Conservation (phyloP, 2,888 invertebrate genomes). For the Eumerus sabulonum region DNA sequence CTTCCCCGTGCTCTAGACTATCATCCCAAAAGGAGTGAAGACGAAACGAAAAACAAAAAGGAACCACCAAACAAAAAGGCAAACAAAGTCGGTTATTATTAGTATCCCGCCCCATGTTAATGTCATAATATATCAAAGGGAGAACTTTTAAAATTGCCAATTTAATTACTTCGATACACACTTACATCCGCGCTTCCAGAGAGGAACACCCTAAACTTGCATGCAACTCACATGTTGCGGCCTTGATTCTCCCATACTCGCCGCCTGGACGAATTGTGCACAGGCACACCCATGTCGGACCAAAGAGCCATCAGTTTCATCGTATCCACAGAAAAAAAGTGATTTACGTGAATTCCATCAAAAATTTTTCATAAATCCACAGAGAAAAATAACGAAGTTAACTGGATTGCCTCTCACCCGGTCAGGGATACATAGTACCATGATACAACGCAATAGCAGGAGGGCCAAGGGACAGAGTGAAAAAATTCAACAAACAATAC, state of each 20-base stretch:
- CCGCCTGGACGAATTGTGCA: too few relatives aligned
- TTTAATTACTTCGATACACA: conserved; percentile 61
- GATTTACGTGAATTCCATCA: conserved; percentile 68
- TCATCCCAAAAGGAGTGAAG: conserved; percentile 4
- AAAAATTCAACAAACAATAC: too few relatives aligned
- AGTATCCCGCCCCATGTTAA: conserved; percentile 64
- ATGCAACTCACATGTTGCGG: conserved; percentile 63
- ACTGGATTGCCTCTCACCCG: conserved; percentile 56
- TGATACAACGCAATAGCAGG: conserved; percentile 54
- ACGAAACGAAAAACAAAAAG: conserved; percentile 5
- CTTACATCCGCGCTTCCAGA: conserved; percentile 26
- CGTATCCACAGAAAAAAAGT: conserved; percentile 31
- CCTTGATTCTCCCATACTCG: not conserved
- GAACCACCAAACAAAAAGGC: conserved; percentile 8
- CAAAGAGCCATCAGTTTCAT: too few relatives aligned
- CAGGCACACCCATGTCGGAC: conserved; percentile 30
- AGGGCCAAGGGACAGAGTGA: too few relatives aligned
- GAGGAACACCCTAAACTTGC: conserved; percentile 62
- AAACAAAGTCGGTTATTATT: conserved; percentile 45
- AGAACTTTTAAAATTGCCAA: conserved; percentile 65
- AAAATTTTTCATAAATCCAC: conserved; percentile 57
- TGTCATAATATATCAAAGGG: conserved; percentile 67
- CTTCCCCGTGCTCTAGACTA: not conserved
- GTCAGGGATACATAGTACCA: conserved; percentile 36
- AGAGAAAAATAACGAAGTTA: conserved; percentile 12